A percentile compares a stretch with the other conserved stretches of the same genome.
Conservation (phyloP, 64 coral and sea anemone genomes). For the Anthopleura sola region DNA sequence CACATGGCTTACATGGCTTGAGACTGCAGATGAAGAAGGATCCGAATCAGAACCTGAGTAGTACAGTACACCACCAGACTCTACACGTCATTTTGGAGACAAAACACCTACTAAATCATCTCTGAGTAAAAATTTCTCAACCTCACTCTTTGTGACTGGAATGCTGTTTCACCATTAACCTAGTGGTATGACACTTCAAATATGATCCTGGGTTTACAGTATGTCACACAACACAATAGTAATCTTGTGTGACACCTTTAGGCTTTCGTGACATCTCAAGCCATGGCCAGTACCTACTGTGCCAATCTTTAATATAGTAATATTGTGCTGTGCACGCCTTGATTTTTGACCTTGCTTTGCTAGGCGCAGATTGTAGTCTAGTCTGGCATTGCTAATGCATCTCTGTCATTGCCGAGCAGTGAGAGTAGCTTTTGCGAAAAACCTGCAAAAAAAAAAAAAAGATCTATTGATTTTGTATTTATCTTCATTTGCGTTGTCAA, state of each 20-base stretch:
- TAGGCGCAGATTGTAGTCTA: no score
- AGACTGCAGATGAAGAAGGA: slow-evolving; percentile 97
- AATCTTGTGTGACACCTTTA: neutral
- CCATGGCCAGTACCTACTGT: neutral
- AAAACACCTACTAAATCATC: neutral
- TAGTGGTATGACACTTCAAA: neutral
- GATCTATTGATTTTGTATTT: no score
- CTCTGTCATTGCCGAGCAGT: no score
- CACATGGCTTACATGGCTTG: slow-evolving; percentile 96
- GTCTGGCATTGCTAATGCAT: neutral
- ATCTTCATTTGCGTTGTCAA: no score
- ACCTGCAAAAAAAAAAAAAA: no score
- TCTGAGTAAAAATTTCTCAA: neutral
- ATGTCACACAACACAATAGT: neutral
- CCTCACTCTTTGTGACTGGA: neutral
- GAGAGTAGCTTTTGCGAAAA: no score
- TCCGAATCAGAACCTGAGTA: slow-evolving; percentile 97
- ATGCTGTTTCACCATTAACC: neutral
- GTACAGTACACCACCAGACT: neutral
- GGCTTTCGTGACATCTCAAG: neutral
- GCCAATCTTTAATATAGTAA: neutral
- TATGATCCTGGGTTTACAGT: neutral
- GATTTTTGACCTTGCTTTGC: no score
- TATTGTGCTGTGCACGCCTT: no score
- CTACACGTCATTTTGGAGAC: neutral